These are phyloP conservation scores for Drosophila parvula DNA, from an alignment of 1,140 invertebrate genomes.

Conservation along the genomic window DNA sequence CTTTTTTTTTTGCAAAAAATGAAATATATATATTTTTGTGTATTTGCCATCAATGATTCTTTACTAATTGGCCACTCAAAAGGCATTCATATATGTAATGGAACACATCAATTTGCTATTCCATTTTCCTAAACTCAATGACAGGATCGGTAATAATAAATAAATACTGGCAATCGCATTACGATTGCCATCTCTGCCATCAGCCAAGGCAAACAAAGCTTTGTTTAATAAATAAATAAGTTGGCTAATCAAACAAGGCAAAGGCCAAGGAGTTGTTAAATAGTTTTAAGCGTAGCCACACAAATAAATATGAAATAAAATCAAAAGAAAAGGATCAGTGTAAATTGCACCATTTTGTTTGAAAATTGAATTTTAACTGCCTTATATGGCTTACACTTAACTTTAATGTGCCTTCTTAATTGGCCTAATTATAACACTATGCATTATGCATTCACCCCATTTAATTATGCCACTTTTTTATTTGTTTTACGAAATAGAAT, in stretches of 20 bases:
- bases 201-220: constrained; percentile 23
- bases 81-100: neutral
- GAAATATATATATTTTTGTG: neutral
- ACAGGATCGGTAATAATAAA: constrained; percentile 39
- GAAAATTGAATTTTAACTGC: neutral
- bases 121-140: constrained; percentile 29
- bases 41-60: constrained; percentile 13
- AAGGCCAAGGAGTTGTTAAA: constrained; percentile 4
- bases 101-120: constrained; percentile 31
- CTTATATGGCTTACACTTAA: neutral
- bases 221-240: constrained; percentile 51
- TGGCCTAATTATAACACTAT: neutral
- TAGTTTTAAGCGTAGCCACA: neutral
- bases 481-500: neutral
- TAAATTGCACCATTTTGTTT: neutral
- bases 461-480: constrained; percentile 5
- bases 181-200: constrained; percentile 18
- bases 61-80: constrained; percentile 12
- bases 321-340: too few relatives aligned
- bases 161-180: constrained; percentile 40
- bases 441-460: constrained; percentile 3
- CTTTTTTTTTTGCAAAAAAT: neutral
- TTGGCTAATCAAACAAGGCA: constrained; percentile 19
- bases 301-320: neutral
- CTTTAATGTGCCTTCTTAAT: constrained; percentile 4